Evolutionary conservation across 2,797 vertebrate species (phyloP), one percentile per base, ranked within the genome.

Genomic region (Manis crassicaudata): DNA sequence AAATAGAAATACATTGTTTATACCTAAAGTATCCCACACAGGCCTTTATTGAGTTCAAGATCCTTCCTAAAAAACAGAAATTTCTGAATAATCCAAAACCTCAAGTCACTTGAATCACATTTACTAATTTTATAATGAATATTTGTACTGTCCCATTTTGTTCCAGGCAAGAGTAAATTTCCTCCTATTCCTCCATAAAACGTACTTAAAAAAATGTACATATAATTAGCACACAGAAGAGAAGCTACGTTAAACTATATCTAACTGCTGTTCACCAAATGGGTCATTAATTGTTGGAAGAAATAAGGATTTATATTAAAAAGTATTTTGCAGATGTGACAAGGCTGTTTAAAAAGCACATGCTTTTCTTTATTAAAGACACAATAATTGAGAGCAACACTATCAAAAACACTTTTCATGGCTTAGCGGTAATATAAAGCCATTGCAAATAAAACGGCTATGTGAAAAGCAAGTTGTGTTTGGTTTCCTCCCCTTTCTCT

Each of bases 391-490:
- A 97, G 96, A 98, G 68, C 83, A 90, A 81, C 95, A 95, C 97
- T 94, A 98, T 98, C 95, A 98, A 98, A 98, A 98, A 93, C 98
- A 98, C 82, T 96, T 98, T 46, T 98, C 93, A 23, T 82, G 75
- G 83, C 95, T 97, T 97, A 97, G 98, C 97, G 98, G 97, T 93
- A 96, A 97, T 95, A 95, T 91, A 97, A 97, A 96, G 94, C 94
- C 98, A 98, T 98, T 98, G 98, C 97, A 97, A 98, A 97, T 92
- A 98, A 98, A 98, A 97, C 86, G 92, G 94, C 98, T 98, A 95
- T 98, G 97, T 97, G 96, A 98, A 98, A 98, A 98, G 98, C 98
- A 98, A 90, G 75, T 96, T 97, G 93, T 94, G 86, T 97, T 98
- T 93, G 75, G 35, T 97, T 58, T 95, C 95, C 94, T 94, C 86